Percentiles rank a stretch among this genome's conserved stretches.
Evolutionary conservation across 2,113 vertebrate species (phyloP).

Genomic region (Thamnophis sirtalis): DNA sequence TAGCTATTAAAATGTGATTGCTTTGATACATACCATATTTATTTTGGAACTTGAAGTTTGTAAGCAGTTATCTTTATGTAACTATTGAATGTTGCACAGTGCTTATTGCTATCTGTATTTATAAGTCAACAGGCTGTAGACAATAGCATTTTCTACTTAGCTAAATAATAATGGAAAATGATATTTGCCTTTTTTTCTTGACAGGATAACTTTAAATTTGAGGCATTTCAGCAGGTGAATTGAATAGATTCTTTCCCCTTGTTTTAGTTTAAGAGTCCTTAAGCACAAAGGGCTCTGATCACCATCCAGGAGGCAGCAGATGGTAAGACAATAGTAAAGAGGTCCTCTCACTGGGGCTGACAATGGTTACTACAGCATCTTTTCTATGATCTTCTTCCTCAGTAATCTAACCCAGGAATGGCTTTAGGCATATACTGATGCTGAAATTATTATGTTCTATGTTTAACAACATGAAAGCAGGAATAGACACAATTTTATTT

Average conservation of each 20-base stretch:
- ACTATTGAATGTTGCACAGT: background rate
- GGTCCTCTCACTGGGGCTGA: background rate
- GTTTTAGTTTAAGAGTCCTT: constrained; percentile 17
- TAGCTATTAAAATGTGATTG: background rate
- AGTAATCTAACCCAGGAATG: background rate
- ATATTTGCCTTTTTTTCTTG: background rate
- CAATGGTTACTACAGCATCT: background rate
- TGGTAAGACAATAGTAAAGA: background rate
- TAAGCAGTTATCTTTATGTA: fast-evolving
- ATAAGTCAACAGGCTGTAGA: background rate
- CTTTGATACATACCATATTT: fast-evolving
- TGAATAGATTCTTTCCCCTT: constrained; percentile 48
- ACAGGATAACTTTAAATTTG: constrained; percentile 9
- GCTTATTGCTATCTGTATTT: background rate
- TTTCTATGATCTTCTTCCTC: background rate
- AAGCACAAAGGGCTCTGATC: background rate
- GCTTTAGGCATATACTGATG: background rate
- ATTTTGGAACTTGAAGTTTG: background rate
- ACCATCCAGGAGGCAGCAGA: background rate
- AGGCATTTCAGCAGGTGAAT: constrained; percentile 15
- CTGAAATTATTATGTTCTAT: background rate
- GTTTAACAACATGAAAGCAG: background rate
- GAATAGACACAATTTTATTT: background rate
- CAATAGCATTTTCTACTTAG: background rate
- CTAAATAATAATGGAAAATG: background rate